Conservation (phyloP, 1,140 invertebrate genomes). For the Papilio polytes region DNA sequence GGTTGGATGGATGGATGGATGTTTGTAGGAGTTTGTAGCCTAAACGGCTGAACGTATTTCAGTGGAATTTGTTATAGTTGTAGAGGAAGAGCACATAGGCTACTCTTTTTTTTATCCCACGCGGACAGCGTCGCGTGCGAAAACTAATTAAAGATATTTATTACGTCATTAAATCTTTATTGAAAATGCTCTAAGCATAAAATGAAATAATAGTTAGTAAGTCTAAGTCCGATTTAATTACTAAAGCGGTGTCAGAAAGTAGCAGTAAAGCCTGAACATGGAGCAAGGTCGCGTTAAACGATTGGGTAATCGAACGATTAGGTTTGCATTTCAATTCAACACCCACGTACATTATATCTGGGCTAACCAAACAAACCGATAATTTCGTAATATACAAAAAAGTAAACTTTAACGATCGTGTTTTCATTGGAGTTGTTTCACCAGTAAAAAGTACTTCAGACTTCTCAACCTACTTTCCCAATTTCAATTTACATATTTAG, state of each 20-base stretch:
- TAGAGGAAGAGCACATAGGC: too few species aligned
- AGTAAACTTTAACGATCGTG: not conserved
- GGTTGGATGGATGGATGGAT: too few species aligned
- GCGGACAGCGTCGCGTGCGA: too few species aligned
- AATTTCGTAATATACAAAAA: conserved; percentile 29
- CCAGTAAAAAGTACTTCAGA: not conserved
- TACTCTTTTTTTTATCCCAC: too few species aligned
- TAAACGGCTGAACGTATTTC: too few species aligned
- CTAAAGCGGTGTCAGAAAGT: not conserved
- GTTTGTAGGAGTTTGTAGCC: too few species aligned
- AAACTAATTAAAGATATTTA: too few species aligned
- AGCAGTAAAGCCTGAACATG: not conserved
- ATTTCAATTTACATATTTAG: not conserved
- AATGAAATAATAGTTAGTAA: not conserved
- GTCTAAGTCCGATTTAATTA: not conserved
- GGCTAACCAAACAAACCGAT: conserved; percentile 44
- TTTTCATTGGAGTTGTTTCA: not conserved
- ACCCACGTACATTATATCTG: conserved; percentile 45
- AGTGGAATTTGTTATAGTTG: too few species aligned
- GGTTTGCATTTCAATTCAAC: conserved; percentile 43
- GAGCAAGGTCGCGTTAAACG: conserved; percentile 26
- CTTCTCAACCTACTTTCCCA: not conserved
- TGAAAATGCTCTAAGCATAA: too few species aligned
- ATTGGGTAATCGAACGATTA: conserved; percentile 34
- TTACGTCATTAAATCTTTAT: too few species aligned